Conservation (phyloP, 2,113 vertebrate species). For the Oostethus manadensis region DNA sequence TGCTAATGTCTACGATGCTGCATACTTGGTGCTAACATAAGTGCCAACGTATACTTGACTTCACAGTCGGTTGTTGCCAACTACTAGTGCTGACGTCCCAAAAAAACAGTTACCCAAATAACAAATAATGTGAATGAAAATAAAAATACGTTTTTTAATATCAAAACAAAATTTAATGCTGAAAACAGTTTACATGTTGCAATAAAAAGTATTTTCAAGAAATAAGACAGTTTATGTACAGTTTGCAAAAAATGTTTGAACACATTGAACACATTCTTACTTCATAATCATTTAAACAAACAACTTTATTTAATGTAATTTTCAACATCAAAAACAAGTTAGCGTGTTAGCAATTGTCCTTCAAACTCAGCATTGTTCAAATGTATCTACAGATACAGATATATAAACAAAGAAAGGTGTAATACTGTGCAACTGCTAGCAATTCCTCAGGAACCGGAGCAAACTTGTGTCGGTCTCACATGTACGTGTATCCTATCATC, state of each 20-base stretch:
- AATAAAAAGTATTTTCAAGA: constrained; percentile 13
- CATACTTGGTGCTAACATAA: too few relatives aligned
- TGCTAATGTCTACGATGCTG: too few relatives aligned
- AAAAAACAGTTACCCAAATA: too few relatives aligned
- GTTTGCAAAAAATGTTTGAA: constrained; percentile 14
- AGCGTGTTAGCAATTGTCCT: not conserved
- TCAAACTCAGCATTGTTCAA: not conserved
- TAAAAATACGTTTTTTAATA: constrained; percentile 30
- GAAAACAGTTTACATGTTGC: constrained; percentile 38
- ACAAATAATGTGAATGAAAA: too few relatives aligned
- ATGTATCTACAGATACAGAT: constrained; percentile 53
- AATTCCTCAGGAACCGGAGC: constrained; percentile 35
- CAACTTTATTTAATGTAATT: not conserved
- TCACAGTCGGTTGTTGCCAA: too few relatives aligned
- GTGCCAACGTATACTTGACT: too few relatives aligned
- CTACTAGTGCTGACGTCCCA: too few relatives aligned
- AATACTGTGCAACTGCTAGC: constrained; percentile 61
- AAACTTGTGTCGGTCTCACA: constrained; percentile 44
- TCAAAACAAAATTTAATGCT: constrained; percentile 56
- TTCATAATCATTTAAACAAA: constrained; percentile 19
- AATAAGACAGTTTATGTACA: constrained; percentile 33
- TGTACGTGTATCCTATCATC: constrained; percentile 30
- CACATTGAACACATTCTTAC: constrained; percentile 17
- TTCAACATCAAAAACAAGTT: not conserved
- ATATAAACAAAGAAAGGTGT: constrained; percentile 57